phyloP scores from a whole-genome alignment of 2,113 vertebrate genomes.

The Oophaga pumilio region DNA sequence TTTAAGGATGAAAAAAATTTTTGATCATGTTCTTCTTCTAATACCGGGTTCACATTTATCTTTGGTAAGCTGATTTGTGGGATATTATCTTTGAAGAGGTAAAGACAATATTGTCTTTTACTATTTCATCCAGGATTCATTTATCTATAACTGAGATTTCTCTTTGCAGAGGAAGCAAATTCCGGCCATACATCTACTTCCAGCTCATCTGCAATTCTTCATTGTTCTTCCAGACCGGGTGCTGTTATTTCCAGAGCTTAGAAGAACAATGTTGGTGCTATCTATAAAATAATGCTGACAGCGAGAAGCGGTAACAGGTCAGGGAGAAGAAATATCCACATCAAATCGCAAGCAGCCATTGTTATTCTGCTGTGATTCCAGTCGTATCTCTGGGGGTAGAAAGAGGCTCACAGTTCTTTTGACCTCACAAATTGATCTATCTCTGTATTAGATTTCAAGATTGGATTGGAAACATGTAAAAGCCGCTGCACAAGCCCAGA shows the following conservation, averaged over 20 bases:
- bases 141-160: constrained; percentile 27
- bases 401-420: not conserved
- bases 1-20: not conserved
- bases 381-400: not conserved
- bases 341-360: constrained; percentile 15
- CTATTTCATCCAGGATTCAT: constrained; percentile 19
- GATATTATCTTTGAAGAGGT: constrained; percentile 20
- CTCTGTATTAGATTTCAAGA: not conserved
- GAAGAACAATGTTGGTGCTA: not conserved
- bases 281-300: constrained; percentile 32
- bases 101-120: constrained; percentile 15
- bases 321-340: constrained; percentile 4
- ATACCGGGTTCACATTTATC: not conserved
- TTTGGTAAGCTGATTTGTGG: constrained; percentile 16
- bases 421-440: constrained; percentile 26
- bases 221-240: constrained; percentile 33
- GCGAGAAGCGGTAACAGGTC: constrained; percentile 11
- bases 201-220: constrained; percentile 35
- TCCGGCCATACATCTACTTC: not conserved
- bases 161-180: not conserved
- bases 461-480: not conserved
- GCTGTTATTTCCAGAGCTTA: constrained; percentile 1
- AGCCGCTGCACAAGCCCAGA: not conserved
- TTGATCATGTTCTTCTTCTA: not conserved
- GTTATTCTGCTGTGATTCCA: not conserved